Conservation (phyloP, 2,113 vertebrate species). For the Hippocampus mohnikei region DNA sequence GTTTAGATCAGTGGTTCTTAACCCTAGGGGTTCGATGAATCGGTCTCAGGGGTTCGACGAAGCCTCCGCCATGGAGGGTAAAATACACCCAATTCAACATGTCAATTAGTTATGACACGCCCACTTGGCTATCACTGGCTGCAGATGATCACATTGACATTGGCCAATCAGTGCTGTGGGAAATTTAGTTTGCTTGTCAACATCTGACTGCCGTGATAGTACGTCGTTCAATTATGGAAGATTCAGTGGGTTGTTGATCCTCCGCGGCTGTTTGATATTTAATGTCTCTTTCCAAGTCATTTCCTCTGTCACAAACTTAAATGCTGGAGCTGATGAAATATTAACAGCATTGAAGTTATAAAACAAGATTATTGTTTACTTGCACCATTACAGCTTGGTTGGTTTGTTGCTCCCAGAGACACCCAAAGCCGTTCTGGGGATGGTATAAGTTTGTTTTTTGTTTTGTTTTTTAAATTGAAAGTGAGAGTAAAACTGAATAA, state of each 20-base stretch:
- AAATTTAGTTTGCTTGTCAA: too few species aligned
- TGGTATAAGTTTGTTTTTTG: background rate
- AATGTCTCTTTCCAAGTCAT: slow-evolving; percentile 35
- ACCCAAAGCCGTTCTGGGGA: background rate
- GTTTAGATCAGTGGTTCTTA: background rate
- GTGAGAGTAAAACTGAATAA: background rate
- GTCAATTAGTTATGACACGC: too few species aligned
- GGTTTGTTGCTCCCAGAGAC: slow-evolving; percentile 24
- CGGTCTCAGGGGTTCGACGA: too few species aligned
- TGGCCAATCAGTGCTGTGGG: too few species aligned
- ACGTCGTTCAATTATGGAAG: background rate
- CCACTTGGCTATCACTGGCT: too few species aligned
- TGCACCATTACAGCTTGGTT: slow-evolving; percentile 20
- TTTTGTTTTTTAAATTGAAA: too few species aligned
- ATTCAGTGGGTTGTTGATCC: slow-evolving; percentile 11
- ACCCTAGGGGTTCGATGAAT: too few species aligned
- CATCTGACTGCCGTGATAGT: too few species aligned
- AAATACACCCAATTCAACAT: too few species aligned
- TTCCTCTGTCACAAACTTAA: slow-evolving; percentile 32
- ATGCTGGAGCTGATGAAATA: slow-evolving; percentile 49
- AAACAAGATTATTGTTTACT: slow-evolving; percentile 47
- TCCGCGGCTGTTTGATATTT: slow-evolving; percentile 13
- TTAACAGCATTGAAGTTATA: slow-evolving; percentile 35
- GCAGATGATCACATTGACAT: too few species aligned
- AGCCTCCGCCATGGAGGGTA: too few species aligned